Evolutionary conservation across 2,888 invertebrate species (phyloP), one percentile per base, ranked within the genome.

Genomic region (Conops quadrifasciatus): DNA sequence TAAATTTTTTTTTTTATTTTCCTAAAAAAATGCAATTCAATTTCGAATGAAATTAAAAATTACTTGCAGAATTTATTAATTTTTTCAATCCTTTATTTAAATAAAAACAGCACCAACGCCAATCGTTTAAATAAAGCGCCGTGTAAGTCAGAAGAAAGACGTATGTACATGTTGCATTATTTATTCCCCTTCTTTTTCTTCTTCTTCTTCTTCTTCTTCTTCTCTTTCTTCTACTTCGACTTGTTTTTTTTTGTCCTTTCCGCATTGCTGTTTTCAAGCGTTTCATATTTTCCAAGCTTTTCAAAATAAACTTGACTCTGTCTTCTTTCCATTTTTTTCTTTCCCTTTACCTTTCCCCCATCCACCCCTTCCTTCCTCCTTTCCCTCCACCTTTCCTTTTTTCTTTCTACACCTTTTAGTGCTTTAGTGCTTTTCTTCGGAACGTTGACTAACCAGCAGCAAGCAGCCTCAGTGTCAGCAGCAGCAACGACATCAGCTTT

Each of bases 401-500:
- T n/a, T 4, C 4, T 4, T 2, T 9, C 4, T n/a, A 49, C 5
- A 49, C 16, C 1, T 16, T 49, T 49, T n/a, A 21, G 13, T 19
- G 53, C 53, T 53, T 7, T n/a, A n/a, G n/a, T n/a, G n/a, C n/a
- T n/a, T n/a, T n/a, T n/a, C n/a, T n/a, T n/a, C n/a, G n/a, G n/a
- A n/a, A n/a, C n/a, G n/a, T n/a, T n/a, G n/a, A n/a, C n/a, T n/a
- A n/a, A n/a, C n/a, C n/a, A 53, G 4, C 21, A 16, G 49, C 16
- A 36, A 36, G 4, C 9, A 36, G 36, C 4, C 4, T 36, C 36
- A 9, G 30, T 19, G 43, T 63, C 64, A 60, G 45, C 45, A 47
- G 9, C 47, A 60, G 59, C 19, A 59, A 68, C 19, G 56, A 56
- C 15, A 56, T 24, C 56, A 26, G 9, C 56, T 56, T 9, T 26